Percentiles rank a stretch among this genome's conserved stretches.
Conservation (phyloP, 2,113 vertebrate genomes). For the Nerophis ophidion region DNA sequence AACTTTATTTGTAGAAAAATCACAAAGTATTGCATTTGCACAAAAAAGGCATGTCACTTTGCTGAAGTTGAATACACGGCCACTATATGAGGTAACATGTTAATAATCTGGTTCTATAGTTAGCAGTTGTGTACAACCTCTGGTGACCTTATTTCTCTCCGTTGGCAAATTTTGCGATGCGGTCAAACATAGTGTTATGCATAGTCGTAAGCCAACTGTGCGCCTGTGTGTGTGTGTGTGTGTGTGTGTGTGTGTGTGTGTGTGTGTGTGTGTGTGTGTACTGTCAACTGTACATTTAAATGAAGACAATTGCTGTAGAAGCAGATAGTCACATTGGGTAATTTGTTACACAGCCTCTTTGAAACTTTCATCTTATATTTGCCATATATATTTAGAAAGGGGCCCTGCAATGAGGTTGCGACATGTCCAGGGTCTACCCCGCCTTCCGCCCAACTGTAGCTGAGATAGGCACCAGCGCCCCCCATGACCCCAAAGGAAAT, state of each 20-base stretch:
- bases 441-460: too few relatives aligned
- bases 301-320: neutral
- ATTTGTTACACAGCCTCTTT: constrained; percentile 2
- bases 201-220: neutral
- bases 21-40: too few relatives aligned
- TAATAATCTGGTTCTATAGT: too few relatives aligned
- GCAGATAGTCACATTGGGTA: neutral
- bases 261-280: neutral
- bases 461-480: too few relatives aligned
- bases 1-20: too few relatives aligned
- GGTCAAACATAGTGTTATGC: neutral
- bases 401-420: too few relatives aligned
- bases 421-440: too few relatives aligned
- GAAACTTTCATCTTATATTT: neutral
- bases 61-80: too few relatives aligned
- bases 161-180: too few relatives aligned
- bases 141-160: neutral
- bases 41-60: too few relatives aligned
- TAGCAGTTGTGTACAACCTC: neutral
- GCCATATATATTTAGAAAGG: neutral
- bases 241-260: neutral
- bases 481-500: too few relatives aligned
- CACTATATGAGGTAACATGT: too few relatives aligned
- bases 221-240: neutral
- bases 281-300: constrained; percentile 1